A percentile compares a stretch with the other conserved stretches of the same genome.
These are phyloP conservation scores for Phataginus tetradactyla DNA, from an alignment of 2,797 vertebrate genomes.

Conservation along the genomic window DNA sequence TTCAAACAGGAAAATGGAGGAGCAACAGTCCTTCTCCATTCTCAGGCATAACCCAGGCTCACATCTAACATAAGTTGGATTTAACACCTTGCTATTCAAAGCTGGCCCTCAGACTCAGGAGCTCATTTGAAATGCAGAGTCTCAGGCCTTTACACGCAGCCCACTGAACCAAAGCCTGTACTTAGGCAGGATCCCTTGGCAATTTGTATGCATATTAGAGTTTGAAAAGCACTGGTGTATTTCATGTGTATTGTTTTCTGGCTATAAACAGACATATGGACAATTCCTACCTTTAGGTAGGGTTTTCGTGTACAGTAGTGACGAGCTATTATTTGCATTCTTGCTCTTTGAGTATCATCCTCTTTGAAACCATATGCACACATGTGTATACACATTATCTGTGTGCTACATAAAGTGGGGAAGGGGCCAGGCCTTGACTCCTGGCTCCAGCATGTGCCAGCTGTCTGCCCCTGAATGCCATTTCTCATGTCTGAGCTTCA, in stretches of 20 bases:
- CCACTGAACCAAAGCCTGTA: neutral
- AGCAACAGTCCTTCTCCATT: neutral
- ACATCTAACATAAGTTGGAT: neutral
- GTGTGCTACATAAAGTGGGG: neutral
- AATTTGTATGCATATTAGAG: neutral
- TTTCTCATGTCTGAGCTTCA: neutral
- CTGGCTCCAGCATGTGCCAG: neutral
- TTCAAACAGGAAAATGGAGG: neutral
- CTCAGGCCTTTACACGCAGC: neutral
- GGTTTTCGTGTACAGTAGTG: neutral
- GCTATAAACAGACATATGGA: neutral
- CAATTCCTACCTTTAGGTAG: neutral
- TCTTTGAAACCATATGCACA: accelerated
- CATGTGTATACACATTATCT: neutral
- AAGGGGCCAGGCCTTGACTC: neutral
- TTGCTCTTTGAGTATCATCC: neutral
- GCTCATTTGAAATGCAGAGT: neutral
- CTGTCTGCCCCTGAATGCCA: neutral
- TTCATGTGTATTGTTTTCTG: neutral
- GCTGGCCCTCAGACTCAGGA: neutral
- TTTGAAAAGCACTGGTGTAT: neutral
- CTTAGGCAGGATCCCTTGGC: neutral
- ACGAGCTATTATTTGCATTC: neutral
- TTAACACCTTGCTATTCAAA: neutral
- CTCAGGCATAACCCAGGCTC: neutral